These are phyloP conservation scores for Taphrorychus bicolor DNA, from an alignment of 2,888 invertebrate species.

Conservation along the genomic window DNA sequence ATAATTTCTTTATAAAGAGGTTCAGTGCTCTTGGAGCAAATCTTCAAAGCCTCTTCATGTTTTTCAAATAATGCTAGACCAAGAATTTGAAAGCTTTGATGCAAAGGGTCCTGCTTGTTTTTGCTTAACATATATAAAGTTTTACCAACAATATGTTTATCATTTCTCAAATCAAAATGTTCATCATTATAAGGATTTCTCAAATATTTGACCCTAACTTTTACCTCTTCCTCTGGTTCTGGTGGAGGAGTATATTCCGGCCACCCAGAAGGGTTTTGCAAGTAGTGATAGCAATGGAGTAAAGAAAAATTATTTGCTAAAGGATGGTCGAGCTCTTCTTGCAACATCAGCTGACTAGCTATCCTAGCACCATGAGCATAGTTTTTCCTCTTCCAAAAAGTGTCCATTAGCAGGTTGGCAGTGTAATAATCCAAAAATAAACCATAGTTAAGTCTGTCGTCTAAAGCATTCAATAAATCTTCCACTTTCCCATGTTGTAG, in stretches of 20 bases:
- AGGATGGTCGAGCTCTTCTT: conserved; percentile 82
- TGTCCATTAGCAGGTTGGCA: conserved; percentile 82
- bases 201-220: conserved; percentile 74
- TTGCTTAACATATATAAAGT: conserved; percentile 71
- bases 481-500: conserved; percentile 65
- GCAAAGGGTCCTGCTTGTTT: conserved; percentile 61
- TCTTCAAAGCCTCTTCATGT: conserved; percentile 52
- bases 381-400: conserved; percentile 73
- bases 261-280: conserved; percentile 64
- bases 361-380: conserved; percentile 77
- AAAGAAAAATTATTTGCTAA: conserved; percentile 73
- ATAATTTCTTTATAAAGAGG: conserved; percentile 56
- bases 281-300: conserved; percentile 77
- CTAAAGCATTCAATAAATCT: conserved; percentile 74
- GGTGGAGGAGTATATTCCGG: conserved; percentile 53
- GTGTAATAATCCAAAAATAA: conserved; percentile 85
- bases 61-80: conserved; percentile 56
- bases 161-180: conserved; percentile 84
- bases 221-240: conserved; percentile 60
- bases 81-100: conserved; percentile 60
- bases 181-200: conserved; percentile 87
- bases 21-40: conserved; percentile 51
- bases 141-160: conserved; percentile 79
- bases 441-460: conserved; percentile 87
- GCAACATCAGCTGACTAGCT: conserved; percentile 82